Evolutionary conservation across 2,113 vertebrate genomes (phyloP).

Genomic region (Neotragus moschatus): DNA sequence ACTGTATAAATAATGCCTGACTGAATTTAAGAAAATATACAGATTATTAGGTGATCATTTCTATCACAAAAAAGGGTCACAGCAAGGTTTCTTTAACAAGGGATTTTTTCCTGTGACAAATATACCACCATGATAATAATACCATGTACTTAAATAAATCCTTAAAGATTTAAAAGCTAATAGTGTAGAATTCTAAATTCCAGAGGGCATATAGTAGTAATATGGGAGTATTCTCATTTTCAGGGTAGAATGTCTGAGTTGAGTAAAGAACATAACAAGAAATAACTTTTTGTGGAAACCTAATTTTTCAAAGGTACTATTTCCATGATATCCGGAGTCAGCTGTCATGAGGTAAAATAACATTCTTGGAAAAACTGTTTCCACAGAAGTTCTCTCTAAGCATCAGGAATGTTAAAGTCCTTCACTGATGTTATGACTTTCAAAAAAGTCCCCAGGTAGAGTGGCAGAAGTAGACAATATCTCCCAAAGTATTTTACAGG

Average conservation of each 20-base stretch:
- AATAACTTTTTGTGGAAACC: background rate
- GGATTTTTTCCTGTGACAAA: background rate
- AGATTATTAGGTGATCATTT: background rate
- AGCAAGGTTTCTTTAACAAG: background rate
- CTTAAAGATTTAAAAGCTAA: background rate
- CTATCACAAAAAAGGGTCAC: background rate
- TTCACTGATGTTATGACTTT: background rate
- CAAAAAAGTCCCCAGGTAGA: background rate
- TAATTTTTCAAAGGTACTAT: background rate
- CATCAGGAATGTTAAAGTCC: background rate
- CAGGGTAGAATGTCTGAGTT: background rate
- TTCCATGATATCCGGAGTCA: background rate
- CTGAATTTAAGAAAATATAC: background rate
- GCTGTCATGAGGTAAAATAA: background rate
- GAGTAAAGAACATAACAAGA: background rate
- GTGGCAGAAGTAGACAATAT: background rate
- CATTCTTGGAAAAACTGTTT: background rate
- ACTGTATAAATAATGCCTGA: background rate
- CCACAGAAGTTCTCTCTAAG: background rate
- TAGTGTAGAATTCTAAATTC: conserved; percentile 16
- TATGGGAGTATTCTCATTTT: background rate
- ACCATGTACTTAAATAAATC: background rate
- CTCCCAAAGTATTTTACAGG: background rate
- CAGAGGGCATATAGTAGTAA: background rate
- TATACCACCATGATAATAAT: background rate